A percentile compares a stretch with the other conserved stretches of the same genome.
Evolutionary conservation across 2,113 vertebrate genomes (phyloP).

Genomic region (Platichthys flesus): DNA sequence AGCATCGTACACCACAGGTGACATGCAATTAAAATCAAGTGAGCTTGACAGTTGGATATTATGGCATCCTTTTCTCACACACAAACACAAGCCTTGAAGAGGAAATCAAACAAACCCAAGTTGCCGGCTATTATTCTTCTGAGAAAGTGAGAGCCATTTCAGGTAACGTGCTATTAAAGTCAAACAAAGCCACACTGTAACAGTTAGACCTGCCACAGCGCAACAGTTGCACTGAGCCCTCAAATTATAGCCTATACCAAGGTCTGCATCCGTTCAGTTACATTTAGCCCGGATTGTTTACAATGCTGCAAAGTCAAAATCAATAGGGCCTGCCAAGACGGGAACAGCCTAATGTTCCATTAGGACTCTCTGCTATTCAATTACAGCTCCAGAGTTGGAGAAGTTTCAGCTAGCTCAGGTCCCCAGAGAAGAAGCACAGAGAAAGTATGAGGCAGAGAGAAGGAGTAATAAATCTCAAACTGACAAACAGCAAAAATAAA

Average conservation of each 20-base stretch:
- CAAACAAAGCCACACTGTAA: conserved; percentile 19
- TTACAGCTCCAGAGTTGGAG: conserved; percentile 67
- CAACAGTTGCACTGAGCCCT: conserved; percentile 47
- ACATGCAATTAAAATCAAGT: conserved; percentile 41
- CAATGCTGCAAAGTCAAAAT: conserved; percentile 75
- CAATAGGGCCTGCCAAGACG: conserved; percentile 71
- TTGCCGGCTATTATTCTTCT: conserved; percentile 15
- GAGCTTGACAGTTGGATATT: conserved; percentile 34
- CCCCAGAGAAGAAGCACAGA: conserved; percentile 62
- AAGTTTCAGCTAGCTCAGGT: conserved; percentile 73
- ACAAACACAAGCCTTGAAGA: conserved; percentile 12
- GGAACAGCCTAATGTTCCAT: conserved; percentile 73
- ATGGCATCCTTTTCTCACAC: conserved; percentile 3
- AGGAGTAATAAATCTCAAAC: conserved; percentile 72
- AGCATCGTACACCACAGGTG: conserved; percentile 13
- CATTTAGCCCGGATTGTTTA: conserved; percentile 72
- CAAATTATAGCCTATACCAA: conserved; percentile 52
- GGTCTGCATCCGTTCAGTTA: conserved; percentile 63
- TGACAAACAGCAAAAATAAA: conserved; percentile 75
- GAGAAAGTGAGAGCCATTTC: not conserved
- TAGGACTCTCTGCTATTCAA: conserved; percentile 75
- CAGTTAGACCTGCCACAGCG: conserved; percentile 17
- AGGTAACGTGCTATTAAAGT: conserved; percentile 24
- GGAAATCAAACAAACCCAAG: conserved; percentile 9
- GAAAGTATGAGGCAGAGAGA: conserved; percentile 59